Base-by-base conservation (phyloP, 2,888 invertebrate genomes). In the Drosophila yooni region DNA sequence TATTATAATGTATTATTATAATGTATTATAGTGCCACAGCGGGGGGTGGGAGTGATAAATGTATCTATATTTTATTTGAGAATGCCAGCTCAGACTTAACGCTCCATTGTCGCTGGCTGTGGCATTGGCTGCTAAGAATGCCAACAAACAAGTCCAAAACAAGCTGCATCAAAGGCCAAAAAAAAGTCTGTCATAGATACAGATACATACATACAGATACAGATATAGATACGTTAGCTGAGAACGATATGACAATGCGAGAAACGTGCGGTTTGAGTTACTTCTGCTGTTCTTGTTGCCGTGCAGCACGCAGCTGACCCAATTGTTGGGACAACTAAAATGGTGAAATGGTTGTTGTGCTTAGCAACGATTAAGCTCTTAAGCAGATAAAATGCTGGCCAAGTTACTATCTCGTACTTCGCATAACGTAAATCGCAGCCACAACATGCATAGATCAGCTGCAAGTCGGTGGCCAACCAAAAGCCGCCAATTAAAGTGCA, bases 91-190 rank as follows among this genome's bases (percentile, higher is more conserved):
- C 7, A 29, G 52, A 58, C 51, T 71, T 67, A 62, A 64, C 65
- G 79, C 67, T 63, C 54, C 67, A 79, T 63, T 82, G 69, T 79
- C 38, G 67, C 34, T 66, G 36, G 40, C 46, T 46, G 15, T 65
- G 46, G 64, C 66, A 66, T 62, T 62, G 70, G 25, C 40, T 71
- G 66, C 61, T n/a, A 38, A 82, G 88, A 85, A 85, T 88, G 88
- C 80, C 75, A 82, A 62, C 81, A 74, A 81, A 89, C 84, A 68
- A 79, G 84, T 89, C 70, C 69, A 71, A 79, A 82, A 67, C 76
- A 70, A 79, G 82, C 82, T 83, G 81, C 79, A 79, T 83, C 75
- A 88, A 88, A 89, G 88, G 76, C 86, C 90, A 89, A 75, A 70
- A 36, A 36, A 70, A 75, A 75, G 70, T 79, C 64, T 70, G 70